phyloP scores from a whole-genome alignment of 2,113 vertebrate species.

The Nematolebias whitei region DNA sequence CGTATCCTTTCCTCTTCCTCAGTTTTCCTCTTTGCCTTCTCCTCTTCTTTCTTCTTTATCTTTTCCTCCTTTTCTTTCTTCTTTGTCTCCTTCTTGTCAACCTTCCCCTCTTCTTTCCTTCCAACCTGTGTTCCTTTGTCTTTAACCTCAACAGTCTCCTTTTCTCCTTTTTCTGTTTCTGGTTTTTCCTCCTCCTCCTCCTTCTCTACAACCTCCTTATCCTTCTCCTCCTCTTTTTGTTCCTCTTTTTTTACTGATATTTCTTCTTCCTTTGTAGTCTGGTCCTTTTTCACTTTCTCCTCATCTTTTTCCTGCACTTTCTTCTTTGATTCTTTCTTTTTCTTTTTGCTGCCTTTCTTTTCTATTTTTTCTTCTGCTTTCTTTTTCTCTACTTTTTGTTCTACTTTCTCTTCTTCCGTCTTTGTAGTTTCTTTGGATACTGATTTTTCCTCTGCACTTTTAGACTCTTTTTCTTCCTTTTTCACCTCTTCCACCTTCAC shows the following conservation, averaged over 20 bases:
- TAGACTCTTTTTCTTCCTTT: slow-evolving; percentile 48
- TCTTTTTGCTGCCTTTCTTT: slow-evolving; percentile 63
- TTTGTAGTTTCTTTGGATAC: slow-evolving; percentile 56
- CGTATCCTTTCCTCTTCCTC: slow-evolving; percentile 3
- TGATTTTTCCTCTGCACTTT: slow-evolving; percentile 31
- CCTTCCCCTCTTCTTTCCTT: slow-evolving; percentile 55
- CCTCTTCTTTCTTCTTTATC: slow-evolving; percentile 24
- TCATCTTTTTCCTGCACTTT: slow-evolving; percentile 26
- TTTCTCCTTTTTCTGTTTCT: slow-evolving; percentile 48
- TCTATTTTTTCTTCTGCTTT: slow-evolving; percentile 55
- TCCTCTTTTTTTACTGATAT: slow-evolving; percentile 36
- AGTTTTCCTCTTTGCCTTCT: slow-evolving; percentile 21
- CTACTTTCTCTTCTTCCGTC: slow-evolving; percentile 51
- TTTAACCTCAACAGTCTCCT: slow-evolving; percentile 46
- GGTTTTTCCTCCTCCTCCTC: slow-evolving; percentile 39
- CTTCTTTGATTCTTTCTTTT: slow-evolving; percentile 39
- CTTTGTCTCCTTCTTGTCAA: slow-evolving; percentile 44
- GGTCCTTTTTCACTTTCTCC: slow-evolving; percentile 26
- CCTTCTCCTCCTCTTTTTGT: slow-evolving; percentile 34
- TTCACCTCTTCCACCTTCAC: slow-evolving; percentile 49
- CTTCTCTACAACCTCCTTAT: slow-evolving; percentile 38
- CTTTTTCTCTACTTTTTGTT: slow-evolving; percentile 49
- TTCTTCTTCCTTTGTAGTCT: slow-evolving; percentile 43
- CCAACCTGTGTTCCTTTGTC: slow-evolving; percentile 27
- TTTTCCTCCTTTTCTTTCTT: slow-evolving; percentile 36